A percentile compares a stretch with the other conserved stretches of the same genome.
phyloP scores from a whole-genome alignment of 2,797 vertebrate species.

The Alcedo atthis region DNA sequence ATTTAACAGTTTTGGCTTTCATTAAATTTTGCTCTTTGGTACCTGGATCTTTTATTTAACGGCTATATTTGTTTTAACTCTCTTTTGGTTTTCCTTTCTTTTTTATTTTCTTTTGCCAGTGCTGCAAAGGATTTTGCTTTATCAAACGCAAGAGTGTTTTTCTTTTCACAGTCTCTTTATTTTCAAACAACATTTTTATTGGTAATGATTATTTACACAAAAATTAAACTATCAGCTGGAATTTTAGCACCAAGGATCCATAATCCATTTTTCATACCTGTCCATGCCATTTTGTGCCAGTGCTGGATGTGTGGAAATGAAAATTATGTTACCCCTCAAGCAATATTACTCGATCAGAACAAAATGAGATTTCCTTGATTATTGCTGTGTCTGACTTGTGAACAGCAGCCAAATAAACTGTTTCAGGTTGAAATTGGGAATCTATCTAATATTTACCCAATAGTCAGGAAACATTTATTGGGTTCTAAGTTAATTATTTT shows the following conservation, averaged over 20 bases:
- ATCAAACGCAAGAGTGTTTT: constrained; percentile 65
- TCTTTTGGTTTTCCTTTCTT: background rate
- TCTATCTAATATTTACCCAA: constrained; percentile 63
- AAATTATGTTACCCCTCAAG: constrained; percentile 64
- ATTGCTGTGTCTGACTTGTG: constrained; percentile 63
- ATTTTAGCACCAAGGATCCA: constrained; percentile 76
- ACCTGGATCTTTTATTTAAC: constrained; percentile 84
- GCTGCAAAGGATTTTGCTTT: constrained; percentile 68
- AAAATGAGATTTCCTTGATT: constrained; percentile 56
- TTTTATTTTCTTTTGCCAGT: constrained; percentile 37
- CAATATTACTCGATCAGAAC: constrained; percentile 63
- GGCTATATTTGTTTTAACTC: constrained; percentile 79
- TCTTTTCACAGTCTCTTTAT: constrained; percentile 65
- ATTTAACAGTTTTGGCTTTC: constrained; percentile 84
- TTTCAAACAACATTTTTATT: constrained; percentile 57
- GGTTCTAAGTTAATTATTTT: constrained; percentile 8
- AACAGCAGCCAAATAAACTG: constrained; percentile 65
- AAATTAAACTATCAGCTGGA: constrained; percentile 68
- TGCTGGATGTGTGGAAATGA: constrained; percentile 65
- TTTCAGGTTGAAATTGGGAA: constrained; percentile 66
- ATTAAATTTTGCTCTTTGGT: constrained; percentile 88
- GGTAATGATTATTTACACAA: constrained; percentile 68
- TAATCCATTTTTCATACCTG: constrained; percentile 70
- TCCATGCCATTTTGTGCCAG: constrained; percentile 74
- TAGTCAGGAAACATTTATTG: constrained; percentile 14